These are phyloP conservation scores for Lytechinus variegatus DNA, from an alignment of 35 echinoderm and acorn worm species.

Conservation along the genomic window DNA sequence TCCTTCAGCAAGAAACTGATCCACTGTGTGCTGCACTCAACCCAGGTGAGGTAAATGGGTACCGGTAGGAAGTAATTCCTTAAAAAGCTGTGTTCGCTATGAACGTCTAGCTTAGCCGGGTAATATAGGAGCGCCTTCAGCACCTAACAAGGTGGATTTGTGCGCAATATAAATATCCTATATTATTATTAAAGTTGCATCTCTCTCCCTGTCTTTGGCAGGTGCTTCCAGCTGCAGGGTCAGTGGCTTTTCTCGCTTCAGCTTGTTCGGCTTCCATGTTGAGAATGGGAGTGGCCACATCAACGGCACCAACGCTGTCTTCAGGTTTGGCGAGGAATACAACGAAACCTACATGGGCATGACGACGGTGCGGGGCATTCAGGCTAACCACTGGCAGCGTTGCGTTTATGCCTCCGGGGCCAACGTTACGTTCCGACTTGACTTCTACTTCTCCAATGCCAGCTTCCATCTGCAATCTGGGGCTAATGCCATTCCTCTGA, in stretches of 20 bases:
- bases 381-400: slow-evolving; percentile 67
- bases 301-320: slow-evolving; percentile 53
- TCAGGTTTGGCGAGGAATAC: slow-evolving; percentile 65
- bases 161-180: too few species aligned
- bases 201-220: not conserved
- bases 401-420: not conserved
- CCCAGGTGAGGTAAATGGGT: too few species aligned
- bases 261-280: slow-evolving; percentile 63
- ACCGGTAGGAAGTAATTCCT: too few species aligned
- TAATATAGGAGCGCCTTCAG: too few species aligned
- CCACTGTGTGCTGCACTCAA: too few species aligned
- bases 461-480: slow-evolving; percentile 5
- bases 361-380: slow-evolving; percentile 61
- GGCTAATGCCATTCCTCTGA: slow-evolving; percentile 42
- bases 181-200: too few species aligned
- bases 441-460: slow-evolving; percentile 67
- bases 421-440: slow-evolving; percentile 27
- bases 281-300: slow-evolving; percentile 54
- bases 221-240: not conserved
- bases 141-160: too few species aligned
- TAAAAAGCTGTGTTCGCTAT: too few species aligned
- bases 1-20: too few species aligned
- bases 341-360: slow-evolving; percentile 79
- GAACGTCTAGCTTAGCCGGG: too few species aligned
- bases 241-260: slow-evolving; percentile 28